Evolutionary conservation across 2,888 invertebrate genomes (phyloP).

Genomic region (Pyrochroa serraticornis): DNA sequence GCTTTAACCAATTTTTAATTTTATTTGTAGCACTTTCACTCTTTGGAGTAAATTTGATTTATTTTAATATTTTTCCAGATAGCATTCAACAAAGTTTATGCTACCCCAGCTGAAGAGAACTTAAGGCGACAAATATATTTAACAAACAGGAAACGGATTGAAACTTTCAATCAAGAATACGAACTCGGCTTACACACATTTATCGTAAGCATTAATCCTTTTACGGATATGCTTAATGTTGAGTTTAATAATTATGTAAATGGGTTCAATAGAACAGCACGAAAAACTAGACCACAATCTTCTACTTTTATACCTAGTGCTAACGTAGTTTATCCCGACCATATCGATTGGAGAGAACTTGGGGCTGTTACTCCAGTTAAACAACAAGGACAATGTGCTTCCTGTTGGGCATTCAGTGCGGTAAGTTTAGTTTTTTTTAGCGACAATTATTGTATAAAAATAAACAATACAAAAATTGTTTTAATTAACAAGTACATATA

Average conservation of each 20-base stretch:
- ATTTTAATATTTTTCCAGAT: constrained; percentile 36
- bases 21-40: constrained; percentile 5
- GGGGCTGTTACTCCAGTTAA: constrained; percentile 54
- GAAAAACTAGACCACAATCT: constrained; percentile 30
- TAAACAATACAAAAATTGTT: too few species aligned
- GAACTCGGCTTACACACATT: constrained; percentile 46
- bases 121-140: constrained; percentile 53
- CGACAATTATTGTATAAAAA: neutral
- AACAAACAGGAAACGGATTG: constrained; percentile 52
- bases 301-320: constrained; percentile 51
- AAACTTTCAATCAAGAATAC: constrained; percentile 51
- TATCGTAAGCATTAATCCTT: constrained; percentile 51
- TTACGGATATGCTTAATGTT: constrained; percentile 52
- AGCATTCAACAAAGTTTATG: constrained; percentile 51
- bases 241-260: constrained; percentile 52
- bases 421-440: constrained; percentile 42
- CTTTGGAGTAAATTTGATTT: neutral
- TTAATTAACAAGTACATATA: neutral
- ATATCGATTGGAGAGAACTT: constrained; percentile 53
- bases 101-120: constrained; percentile 44
- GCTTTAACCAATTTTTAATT: neutral
- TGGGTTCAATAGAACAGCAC: constrained; percentile 54
- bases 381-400: constrained; percentile 52
- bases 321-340: constrained; percentile 50
- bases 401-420: constrained; percentile 56